These are phyloP conservation scores for Athripsodes cinereus DNA, from an alignment of 2,888 invertebrate genomes.

Conservation along the genomic window DNA sequence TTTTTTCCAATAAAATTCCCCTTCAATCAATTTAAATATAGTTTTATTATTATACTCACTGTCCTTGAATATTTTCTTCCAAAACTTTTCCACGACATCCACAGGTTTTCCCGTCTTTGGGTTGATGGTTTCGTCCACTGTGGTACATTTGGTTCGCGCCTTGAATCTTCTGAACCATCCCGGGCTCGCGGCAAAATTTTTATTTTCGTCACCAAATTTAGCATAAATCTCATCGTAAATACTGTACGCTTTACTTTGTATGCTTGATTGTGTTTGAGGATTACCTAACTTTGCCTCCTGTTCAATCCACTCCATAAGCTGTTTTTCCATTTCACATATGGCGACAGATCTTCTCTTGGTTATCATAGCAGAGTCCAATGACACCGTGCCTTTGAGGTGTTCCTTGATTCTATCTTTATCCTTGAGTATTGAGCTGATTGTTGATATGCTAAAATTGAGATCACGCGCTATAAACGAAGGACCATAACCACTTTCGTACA, in stretches of 20 bases:
- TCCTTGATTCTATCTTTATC: neutral
- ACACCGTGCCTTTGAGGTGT: neutral
- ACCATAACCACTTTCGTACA: neutral
- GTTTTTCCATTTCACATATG: neutral
- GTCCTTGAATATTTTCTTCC: neutral
- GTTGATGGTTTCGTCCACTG: neutral
- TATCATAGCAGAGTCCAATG: neutral
- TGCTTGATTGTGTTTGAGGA: neutral
- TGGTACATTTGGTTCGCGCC: neutral
- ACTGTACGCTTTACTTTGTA: neutral
- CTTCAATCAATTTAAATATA: neutral
- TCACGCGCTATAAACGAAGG: neutral
- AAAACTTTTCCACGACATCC: neutral
- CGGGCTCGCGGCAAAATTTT: neutral
- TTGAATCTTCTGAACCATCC: neutral
- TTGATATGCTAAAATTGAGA: neutral
- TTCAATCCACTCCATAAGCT: neutral
- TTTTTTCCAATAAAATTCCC: neutral
- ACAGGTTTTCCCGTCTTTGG: neutral
- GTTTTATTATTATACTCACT: neutral
- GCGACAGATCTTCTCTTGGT: neutral
- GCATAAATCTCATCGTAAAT: neutral
- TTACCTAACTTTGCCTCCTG: neutral
- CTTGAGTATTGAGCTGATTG: constrained; percentile 1
- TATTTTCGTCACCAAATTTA: neutral